These are phyloP conservation scores for Aegotheles bennettii DNA, from an alignment of 2,113 vertebrate genomes.

Conservation along the genomic window DNA sequence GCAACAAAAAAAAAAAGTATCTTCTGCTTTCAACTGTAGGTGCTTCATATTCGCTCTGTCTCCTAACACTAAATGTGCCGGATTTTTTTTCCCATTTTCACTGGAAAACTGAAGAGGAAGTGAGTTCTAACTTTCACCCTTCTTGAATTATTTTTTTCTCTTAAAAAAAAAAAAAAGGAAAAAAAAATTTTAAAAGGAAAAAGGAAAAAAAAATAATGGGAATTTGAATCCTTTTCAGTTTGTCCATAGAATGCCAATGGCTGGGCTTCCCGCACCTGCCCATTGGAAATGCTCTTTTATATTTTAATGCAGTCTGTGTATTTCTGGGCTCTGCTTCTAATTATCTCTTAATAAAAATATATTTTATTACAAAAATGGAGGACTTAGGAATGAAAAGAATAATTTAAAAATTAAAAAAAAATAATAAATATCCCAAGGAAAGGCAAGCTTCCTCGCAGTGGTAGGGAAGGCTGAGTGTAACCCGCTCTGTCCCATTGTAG, in stretches of 20 bases:
- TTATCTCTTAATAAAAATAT: constrained; percentile 77
- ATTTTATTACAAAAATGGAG: constrained; percentile 74
- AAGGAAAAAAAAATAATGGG: background rate
- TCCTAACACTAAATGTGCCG: constrained; percentile 73
- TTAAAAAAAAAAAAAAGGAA: background rate
- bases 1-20: constrained; percentile 38
- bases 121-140: constrained; percentile 60
- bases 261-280: constrained; percentile 43
- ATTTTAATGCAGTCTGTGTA: constrained; percentile 74
- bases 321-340: constrained; percentile 74
- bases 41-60: constrained; percentile 75
- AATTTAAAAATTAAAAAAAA: background rate
- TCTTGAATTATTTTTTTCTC: constrained; percentile 32
- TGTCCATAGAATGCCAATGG: constrained; percentile 50
- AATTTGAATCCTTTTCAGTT: constrained; percentile 59
- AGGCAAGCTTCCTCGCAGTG: constrained; percentile 48
- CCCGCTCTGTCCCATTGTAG: constrained; percentile 55
- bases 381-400: constrained; percentile 52
- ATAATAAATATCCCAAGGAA: background rate
- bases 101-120: constrained; percentile 65
- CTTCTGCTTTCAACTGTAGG: constrained; percentile 75
- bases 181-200: background rate
- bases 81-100: constrained; percentile 68
- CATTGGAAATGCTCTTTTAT: constrained; percentile 65
- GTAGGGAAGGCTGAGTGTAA: constrained; percentile 57